Evolutionary conservation across 2,797 vertebrate genomes (phyloP), one percentile per base, ranked within the genome.

Genomic region (Rhodeus uyekii): DNA sequence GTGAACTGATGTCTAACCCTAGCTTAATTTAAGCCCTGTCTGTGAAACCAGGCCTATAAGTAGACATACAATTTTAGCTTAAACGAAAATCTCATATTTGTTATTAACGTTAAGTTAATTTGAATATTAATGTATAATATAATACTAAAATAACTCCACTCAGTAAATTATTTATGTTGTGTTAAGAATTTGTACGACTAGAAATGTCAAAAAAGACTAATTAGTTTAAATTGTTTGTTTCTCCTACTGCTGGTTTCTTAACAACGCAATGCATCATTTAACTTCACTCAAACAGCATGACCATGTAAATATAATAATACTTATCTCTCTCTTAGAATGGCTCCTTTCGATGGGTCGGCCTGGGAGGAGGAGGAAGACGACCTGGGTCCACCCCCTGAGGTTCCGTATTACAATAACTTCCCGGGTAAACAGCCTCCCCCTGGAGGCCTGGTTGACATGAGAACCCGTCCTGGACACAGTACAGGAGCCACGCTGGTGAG

Each of bases 341-440:
- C 98, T 32, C 97, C 97, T 0, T 99, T 99, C 18, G 98, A 99
- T 50, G 96, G 96, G 83, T 99, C 98, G 2, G 97, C 97, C 1
- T 99, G 98, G 98, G 98, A 99, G 78, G 98, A 99, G 88, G 98
- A 99, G 84, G 98, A 99, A 14, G 95, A 96, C 1, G 98, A 99
- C 77, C 92, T 96, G n/a, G 90, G 91, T 76, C 95, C 96, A 13
- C 91, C 95, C 13, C 89, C 94, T 0, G 97, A 98, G 1, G 97
- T 98, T 83, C 97, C 98, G 0, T 99, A 99, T 90, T 99, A 99
- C 89, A 99, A 99, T 16, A 97, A 99, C 87, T 99, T 98, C 85
- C 98, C 98, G 0, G 98, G 97, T 73, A 99, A 99, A 91, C 97
- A 98, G 78, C 97, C 98, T 48, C 98, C 98, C 60, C 94, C 97